Conservation (phyloP, 2,888 invertebrate species). For the Tetramorium bicarinatum region DNA sequence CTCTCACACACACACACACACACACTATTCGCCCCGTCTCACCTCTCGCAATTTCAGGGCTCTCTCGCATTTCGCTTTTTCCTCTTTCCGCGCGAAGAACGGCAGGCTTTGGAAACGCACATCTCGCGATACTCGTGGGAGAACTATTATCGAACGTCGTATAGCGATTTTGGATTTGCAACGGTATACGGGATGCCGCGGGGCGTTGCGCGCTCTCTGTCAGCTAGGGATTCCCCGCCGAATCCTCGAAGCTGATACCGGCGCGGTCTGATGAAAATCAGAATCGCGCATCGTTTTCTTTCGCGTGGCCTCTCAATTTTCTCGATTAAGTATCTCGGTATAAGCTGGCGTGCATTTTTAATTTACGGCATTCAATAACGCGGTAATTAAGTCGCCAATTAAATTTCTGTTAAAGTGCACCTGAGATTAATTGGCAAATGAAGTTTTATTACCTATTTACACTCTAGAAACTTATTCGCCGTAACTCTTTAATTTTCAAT, state of each 20-base stretch:
- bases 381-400: constrained; percentile 44
- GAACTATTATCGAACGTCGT: constrained; percentile 55
- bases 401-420: constrained; percentile 51
- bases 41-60: constrained; percentile 38
- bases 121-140: constrained; percentile 60
- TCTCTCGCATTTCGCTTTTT: constrained; percentile 45
- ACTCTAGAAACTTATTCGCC: constrained; percentile 33
- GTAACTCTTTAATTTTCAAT: constrained; percentile 53
- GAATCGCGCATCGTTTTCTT: background rate
- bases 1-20: too few species aligned
- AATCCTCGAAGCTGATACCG: background rate
- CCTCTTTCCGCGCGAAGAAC: constrained; percentile 4
- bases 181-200: constrained; percentile 1
- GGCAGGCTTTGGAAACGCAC: constrained; percentile 14
- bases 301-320: background rate
- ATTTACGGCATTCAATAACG: constrained; percentile 35
- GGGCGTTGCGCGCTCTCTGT: background rate
- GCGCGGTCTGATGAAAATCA: constrained; percentile 2
- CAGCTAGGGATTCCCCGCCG: background rate
- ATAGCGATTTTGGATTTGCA: constrained; percentile 54
- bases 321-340: background rate
- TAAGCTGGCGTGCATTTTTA: constrained; percentile 1
- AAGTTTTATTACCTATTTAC: constrained; percentile 55
- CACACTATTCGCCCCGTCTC: constrained; percentile 53
- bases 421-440: constrained; percentile 44